Conservation (phyloP, 2,113 vertebrate species). For the Sapayoa aenigma region DNA sequence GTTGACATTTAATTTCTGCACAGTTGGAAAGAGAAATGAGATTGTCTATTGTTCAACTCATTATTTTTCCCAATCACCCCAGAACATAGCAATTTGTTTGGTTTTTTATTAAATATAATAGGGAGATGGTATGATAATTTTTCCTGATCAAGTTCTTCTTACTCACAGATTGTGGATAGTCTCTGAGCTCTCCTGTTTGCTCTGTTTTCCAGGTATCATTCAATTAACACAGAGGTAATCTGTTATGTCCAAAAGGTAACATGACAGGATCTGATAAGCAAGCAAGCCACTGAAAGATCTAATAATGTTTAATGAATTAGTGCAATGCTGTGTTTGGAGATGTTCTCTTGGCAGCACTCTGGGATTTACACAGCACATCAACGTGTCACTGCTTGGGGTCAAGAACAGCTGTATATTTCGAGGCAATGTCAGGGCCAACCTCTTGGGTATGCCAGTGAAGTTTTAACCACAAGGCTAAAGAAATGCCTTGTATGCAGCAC, state of each 20-base stretch:
- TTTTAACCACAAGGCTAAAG: background rate
- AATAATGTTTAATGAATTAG: constrained; percentile 28
- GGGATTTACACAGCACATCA: background rate
- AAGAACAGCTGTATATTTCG: background rate
- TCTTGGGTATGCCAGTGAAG: background rate
- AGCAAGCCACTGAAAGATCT: background rate
- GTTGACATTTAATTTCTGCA: constrained; percentile 67
- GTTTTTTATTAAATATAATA: constrained; percentile 59
- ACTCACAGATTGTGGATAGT: constrained; percentile 3
- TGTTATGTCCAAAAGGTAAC: constrained; percentile 44
- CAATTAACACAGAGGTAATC: constrained; percentile 33
- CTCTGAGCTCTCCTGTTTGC: constrained; percentile 37
- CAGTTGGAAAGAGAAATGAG: constrained; percentile 57
- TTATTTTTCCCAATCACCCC: constrained; percentile 3
- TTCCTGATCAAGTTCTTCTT: constrained; percentile 26
- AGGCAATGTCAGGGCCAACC: background rate
- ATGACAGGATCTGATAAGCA: constrained; percentile 19
- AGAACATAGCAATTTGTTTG: constrained; percentile 36
- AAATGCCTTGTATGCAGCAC: background rate
- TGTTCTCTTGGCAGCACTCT: background rate
- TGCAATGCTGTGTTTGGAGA: background rate
- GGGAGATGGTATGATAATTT: constrained; percentile 61
- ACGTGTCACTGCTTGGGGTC: background rate
- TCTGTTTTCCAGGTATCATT: constrained; percentile 31
- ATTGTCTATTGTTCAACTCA: constrained; percentile 32